phyloP scores from a whole-genome alignment of 2,888 invertebrate species.

The Morpho deidamia region DNA sequence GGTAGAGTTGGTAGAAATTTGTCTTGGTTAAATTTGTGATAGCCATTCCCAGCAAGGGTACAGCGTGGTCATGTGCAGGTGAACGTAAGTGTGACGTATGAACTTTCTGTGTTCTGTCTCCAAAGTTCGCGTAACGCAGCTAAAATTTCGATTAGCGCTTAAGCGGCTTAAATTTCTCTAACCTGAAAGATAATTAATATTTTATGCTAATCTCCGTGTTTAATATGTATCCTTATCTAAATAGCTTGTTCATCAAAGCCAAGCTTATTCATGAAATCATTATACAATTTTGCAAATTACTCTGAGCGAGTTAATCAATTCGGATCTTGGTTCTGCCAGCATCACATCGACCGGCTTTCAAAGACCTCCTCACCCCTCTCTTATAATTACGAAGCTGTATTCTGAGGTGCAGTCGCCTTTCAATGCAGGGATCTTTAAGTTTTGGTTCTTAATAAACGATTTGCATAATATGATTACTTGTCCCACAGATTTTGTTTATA shows the following conservation, averaged over 20 bases:
- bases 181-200: too few relatives aligned
- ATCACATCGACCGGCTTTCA: neutral
- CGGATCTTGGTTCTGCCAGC: conserved; percentile 3
- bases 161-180: too few relatives aligned
- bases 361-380: neutral
- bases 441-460: conserved; percentile 8
- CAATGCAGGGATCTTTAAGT: neutral
- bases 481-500: conserved; percentile 7
- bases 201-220: too few relatives aligned
- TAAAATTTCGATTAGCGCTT: too few relatives aligned
- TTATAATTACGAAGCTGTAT: neutral
- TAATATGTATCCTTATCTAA: neutral
- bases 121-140: too few relatives aligned
- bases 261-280: conserved; percentile 6
- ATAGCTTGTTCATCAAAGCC: neutral
- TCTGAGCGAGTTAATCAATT: conserved; percentile 1
- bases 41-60: too few relatives aligned
- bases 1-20: too few relatives aligned
- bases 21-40: too few relatives aligned
- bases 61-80: too few relatives aligned
- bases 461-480: conserved; percentile 20
- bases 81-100: too few relatives aligned
- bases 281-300: conserved; percentile 6
- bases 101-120: too few relatives aligned
- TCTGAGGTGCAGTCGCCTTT: neutral